Evolutionary conservation across 2,888 invertebrate genomes (phyloP).

Genomic region (Anthoptus insignis): DNA sequence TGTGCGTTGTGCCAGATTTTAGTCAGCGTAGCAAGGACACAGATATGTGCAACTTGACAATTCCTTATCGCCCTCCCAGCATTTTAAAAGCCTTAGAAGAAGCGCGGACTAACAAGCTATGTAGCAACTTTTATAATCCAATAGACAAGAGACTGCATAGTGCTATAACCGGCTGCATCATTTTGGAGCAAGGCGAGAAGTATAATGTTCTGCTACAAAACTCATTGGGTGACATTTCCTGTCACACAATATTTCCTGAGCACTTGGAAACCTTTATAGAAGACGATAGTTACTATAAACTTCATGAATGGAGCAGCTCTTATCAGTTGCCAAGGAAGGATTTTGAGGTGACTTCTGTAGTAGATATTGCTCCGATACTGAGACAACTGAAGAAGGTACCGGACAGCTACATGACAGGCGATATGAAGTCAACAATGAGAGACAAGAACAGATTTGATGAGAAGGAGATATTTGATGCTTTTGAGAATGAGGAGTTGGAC

Average conservation of each 20-base stretch:
- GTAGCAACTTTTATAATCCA: conserved; percentile 66
- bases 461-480: conserved; percentile 65
- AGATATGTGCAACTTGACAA: conserved; percentile 58
- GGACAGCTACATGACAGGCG: conserved; percentile 57
- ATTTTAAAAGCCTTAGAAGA: conserved; percentile 64
- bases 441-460: conserved; percentile 58
- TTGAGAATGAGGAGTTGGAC: conserved; percentile 69
- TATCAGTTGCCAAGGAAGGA: conserved; percentile 56
- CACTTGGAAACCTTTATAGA: conserved; percentile 66
- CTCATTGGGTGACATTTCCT: conserved; percentile 75
- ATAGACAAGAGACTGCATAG: conserved; percentile 66
- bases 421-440: conserved; percentile 46
- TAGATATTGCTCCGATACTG: conserved; percentile 65
- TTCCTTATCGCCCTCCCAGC: conserved; percentile 75
- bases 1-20: conserved; percentile 68
- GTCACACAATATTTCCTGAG: conserved; percentile 67
- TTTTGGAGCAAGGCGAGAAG: conserved; percentile 64
- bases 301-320: conserved; percentile 69
- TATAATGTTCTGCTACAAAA: conserved; percentile 71
- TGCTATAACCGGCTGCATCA: conserved; percentile 64
- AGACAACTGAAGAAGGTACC: conserved; percentile 65
- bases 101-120: conserved; percentile 64
- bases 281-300: conserved; percentile 62
- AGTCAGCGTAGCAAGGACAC: conserved; percentile 52
- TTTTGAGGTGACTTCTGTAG: conserved; percentile 64